phyloP scores from a whole-genome alignment of 2,797 vertebrate genomes.

The Caiman crocodilus region DNA sequence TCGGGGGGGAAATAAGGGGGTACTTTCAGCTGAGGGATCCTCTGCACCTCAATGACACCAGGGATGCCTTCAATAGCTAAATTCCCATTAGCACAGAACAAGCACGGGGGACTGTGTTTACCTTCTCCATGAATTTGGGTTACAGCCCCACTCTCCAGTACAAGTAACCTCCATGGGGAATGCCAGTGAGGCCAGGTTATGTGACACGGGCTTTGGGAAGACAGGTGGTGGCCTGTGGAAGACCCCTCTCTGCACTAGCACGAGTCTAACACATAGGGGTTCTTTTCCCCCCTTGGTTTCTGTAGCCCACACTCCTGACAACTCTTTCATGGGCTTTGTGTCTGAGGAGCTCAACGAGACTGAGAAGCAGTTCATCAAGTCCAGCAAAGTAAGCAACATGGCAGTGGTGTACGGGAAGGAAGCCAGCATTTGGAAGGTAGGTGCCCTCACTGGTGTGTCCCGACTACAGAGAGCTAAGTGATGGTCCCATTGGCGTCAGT shows the following conservation, averaged over 20 bases:
- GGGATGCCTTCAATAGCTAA: neutral
- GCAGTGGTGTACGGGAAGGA: conserved; percentile 96
- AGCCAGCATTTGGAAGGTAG: conserved; percentile 97
- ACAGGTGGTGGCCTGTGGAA: neutral
- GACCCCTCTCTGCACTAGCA: neutral
- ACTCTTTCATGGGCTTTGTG: conserved; percentile 98
- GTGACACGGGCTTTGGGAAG: neutral
- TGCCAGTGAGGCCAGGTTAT: neutral
- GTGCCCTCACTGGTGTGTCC: neutral
- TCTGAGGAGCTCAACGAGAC: conserved; percentile 93
- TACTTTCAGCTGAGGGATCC: neutral
- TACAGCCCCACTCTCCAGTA: neutral
- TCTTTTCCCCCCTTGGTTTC: conserved; percentile 40
- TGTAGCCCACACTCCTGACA: conserved; percentile 94
- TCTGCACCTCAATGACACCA: neutral
- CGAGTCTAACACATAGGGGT: accelerated
- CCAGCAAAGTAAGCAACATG: conserved; percentile 91
- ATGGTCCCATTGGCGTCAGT: neutral
- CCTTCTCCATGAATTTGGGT: neutral
- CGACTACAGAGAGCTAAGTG: neutral
- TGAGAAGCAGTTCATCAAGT: conserved; percentile 87
- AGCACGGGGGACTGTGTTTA: neutral
- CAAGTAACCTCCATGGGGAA: neutral
- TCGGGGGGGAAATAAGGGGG: neutral
- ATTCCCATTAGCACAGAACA: neutral